Evolutionary conservation across 30 jellyfish, hydroid and myxozoan genomes (phyloP).

Genomic region (Turritopsis rubra): DNA sequence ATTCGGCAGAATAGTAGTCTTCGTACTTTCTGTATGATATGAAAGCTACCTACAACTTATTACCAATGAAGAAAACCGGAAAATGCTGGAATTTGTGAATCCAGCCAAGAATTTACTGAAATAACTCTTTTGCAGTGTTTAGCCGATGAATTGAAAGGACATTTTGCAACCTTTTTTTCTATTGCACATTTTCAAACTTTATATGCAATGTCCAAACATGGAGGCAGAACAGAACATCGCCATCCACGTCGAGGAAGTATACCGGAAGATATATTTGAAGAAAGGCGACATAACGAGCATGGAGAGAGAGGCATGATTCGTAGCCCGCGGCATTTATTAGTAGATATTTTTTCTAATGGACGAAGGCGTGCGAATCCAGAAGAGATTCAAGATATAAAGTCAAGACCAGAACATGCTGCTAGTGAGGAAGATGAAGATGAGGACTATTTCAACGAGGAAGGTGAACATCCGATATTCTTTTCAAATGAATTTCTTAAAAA

Average conservation of each 20-base stretch:
- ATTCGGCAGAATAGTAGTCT: slow-evolving; percentile 4
- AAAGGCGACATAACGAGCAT: not conserved
- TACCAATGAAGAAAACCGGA: not conserved
- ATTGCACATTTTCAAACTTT: not conserved
- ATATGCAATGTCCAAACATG: not conserved
- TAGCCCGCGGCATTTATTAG: slow-evolving; percentile 14
- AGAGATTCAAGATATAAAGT: slow-evolving; percentile 3
- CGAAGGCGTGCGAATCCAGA: slow-evolving; percentile 15
- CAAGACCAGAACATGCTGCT: not conserved
- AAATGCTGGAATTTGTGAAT: not conserved
- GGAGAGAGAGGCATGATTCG: not conserved
- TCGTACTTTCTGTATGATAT: not conserved
- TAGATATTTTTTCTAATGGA: slow-evolving; percentile 20
- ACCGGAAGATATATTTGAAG: not conserved
- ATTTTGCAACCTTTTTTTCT: not conserved
- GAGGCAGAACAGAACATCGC: not conserved
- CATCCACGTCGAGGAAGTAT: not conserved
- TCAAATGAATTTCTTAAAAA: too few species aligned
- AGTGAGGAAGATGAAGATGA: slow-evolving; percentile 25
- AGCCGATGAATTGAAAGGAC: not conserved
- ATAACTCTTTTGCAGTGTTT: not conserved
- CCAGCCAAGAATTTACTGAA: not conserved
- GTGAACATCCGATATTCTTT: not conserved
- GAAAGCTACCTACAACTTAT: not conserved
- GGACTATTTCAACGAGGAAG: slow-evolving; percentile 15